A percentile compares a stretch with the other conserved stretches of the same genome.
Evolutionary conservation across 2,113 vertebrate species (phyloP).

Genomic region (Corapipo altera): DNA sequence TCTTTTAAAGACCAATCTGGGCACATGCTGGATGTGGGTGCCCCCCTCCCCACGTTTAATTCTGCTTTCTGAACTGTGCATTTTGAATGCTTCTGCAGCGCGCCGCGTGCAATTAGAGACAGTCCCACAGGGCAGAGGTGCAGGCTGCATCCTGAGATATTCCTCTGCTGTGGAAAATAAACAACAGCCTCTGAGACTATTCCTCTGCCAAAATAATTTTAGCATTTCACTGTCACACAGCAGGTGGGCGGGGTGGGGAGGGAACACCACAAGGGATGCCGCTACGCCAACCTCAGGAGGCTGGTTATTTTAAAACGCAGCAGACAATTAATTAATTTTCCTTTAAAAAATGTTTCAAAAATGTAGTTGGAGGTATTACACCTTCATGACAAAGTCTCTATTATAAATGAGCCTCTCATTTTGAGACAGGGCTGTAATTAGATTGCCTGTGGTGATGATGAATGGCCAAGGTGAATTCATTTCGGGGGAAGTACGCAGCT

Average conservation of each 20-base stretch:
- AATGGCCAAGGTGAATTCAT: conserved; percentile 68
- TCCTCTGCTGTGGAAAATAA: conserved; percentile 75
- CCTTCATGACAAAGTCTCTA: conserved; percentile 74
- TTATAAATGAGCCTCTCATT: conserved; percentile 77
- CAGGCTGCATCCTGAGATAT: conserved; percentile 77
- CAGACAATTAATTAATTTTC: conserved; percentile 79
- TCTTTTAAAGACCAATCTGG: conserved; percentile 50
- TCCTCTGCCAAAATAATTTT: conserved; percentile 78
- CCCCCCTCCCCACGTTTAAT: conserved; percentile 32
- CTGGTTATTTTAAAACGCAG: conserved; percentile 55
- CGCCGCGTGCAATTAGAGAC: conserved; percentile 69
- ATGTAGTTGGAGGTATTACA: conserved; percentile 74
- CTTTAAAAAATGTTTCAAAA: conserved; percentile 66
- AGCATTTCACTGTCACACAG: conserved; percentile 72
- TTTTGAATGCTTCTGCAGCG: conserved; percentile 49
- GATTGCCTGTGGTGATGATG: conserved; percentile 76
- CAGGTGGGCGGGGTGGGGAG: conserved; percentile 15
- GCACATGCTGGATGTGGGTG: conserved; percentile 30
- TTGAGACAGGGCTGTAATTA: conserved; percentile 78
- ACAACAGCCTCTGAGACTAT: conserved; percentile 73
- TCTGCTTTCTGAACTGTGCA: conserved; percentile 48
- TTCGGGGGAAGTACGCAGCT: conserved; percentile 32
- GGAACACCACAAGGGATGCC: not conserved
- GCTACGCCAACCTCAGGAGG: conserved; percentile 46
- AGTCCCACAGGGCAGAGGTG: conserved; percentile 77